These are phyloP conservation scores for Brachionus rubens DNA, from an alignment of 1,140 invertebrate species.

Conservation along the genomic window DNA sequence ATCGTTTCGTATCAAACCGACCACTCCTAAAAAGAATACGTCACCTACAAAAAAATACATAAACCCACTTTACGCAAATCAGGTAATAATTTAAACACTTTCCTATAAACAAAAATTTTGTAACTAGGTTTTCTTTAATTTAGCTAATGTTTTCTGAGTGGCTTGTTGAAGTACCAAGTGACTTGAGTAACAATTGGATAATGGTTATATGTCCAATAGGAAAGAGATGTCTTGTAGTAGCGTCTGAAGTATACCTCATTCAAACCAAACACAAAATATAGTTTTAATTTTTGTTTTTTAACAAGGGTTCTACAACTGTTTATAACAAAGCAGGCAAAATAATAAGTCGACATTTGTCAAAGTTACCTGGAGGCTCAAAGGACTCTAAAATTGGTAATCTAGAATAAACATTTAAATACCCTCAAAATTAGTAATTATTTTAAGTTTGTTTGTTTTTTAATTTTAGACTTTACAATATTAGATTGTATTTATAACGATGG, in stretches of 20 bases:
- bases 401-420: too few species aligned
- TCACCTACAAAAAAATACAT: neutral
- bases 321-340: conserved; percentile 70
- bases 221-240: conserved; percentile 72
- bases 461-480: conserved; percentile 63
- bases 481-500: conserved; percentile 74
- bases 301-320: conserved; percentile 64
- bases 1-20: neutral
- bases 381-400: neutral
- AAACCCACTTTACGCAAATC: neutral
- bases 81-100: too few species aligned
- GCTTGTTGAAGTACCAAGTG: conserved; percentile 75
- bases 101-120: neutral
- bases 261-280: neutral
- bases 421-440: too few species aligned
- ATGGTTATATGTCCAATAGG: conserved; percentile 78
- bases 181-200: conserved; percentile 65
- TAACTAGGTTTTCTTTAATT: neutral
- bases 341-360: conserved; percentile 65
- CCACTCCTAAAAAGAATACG: neutral
- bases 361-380: conserved; percentile 72
- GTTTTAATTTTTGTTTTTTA: neutral
- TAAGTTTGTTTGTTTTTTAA: too few species aligned
- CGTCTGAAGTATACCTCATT: conserved; percentile 64
- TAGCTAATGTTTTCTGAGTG: conserved; percentile 82